Conservation (phyloP, 2,888 invertebrate genomes). For the Cryptus viduatorius region DNA sequence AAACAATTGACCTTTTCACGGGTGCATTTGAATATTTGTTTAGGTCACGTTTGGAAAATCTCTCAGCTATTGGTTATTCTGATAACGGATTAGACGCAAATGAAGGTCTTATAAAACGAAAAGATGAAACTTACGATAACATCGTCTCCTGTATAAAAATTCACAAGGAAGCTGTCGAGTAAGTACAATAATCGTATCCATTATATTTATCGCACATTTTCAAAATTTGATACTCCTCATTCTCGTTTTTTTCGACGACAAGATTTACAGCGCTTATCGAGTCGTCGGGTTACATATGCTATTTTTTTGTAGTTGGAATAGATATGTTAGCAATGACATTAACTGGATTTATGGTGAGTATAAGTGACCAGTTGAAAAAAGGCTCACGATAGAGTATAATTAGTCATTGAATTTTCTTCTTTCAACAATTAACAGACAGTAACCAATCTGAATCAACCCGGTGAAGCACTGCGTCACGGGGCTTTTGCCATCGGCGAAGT, state of each 20-base stretch:
- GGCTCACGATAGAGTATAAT: not conserved
- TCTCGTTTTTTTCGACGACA: not conserved
- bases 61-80: not conserved
- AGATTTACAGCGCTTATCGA: conserved; percentile 54
- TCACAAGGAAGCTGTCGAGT: conserved; percentile 63
- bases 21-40: not conserved
- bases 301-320: conserved; percentile 46
- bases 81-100: not conserved
- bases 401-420: not conserved
- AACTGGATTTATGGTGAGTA: conserved; percentile 65
- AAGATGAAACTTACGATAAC: conserved; percentile 41
- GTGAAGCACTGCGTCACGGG: conserved; percentile 54
- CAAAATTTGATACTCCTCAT: not conserved
- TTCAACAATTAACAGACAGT: conserved; percentile 40
- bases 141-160: conserved; percentile 55
- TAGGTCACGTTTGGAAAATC: conserved; percentile 52
- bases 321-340: conserved; percentile 59
- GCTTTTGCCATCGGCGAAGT: conserved; percentile 57
- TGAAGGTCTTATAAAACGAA: not conserved
- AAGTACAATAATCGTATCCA: conserved; percentile 10
- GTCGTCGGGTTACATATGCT: conserved; percentile 40
- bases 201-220: not conserved
- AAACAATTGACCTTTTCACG: not conserved
- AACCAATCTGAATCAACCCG: conserved; percentile 51
- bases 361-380: not conserved